These are phyloP conservation scores for Arizona elegans DNA, from an alignment of 2,113 vertebrate species.

Conservation along the genomic window DNA sequence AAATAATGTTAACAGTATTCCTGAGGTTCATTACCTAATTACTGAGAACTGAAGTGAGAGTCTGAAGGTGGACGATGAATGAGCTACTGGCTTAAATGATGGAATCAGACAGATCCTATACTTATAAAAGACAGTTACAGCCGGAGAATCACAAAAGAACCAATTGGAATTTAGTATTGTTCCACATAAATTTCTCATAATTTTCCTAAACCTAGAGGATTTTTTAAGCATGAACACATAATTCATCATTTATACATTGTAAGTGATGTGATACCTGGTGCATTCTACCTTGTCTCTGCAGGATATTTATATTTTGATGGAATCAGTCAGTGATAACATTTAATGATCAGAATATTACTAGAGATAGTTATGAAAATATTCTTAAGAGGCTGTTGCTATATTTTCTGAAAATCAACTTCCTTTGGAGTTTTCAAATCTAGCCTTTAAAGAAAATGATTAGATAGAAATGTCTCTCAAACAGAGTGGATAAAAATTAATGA, in stretches of 20 bases:
- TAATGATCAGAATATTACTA: not conserved
- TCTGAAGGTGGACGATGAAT: not conserved
- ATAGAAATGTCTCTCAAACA: not conserved
- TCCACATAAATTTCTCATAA: not conserved
- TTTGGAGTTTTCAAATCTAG: not conserved
- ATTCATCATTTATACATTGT: not conserved
- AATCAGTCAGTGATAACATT: not conserved
- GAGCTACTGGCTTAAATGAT: not conserved
- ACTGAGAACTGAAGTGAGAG: not conserved
- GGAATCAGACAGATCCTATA: not conserved
- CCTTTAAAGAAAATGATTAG: not conserved
- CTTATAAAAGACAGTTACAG: not conserved
- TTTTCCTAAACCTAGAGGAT: not conserved
- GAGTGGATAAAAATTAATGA: no score
- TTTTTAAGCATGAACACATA: not conserved
- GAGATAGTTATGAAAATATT: not conserved
- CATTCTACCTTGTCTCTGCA: not conserved
- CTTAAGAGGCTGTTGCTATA: not conserved
- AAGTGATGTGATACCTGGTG: not conserved
- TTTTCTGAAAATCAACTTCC: not conserved
- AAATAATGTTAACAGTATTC: not conserved
- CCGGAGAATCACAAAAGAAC: not conserved
- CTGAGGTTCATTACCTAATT: not conserved
- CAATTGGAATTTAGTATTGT: not conserved
- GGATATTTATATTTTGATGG: not conserved